phyloP scores from a whole-genome alignment of 2,797 vertebrate genomes.

The Fundulus diaphanus region DNA sequence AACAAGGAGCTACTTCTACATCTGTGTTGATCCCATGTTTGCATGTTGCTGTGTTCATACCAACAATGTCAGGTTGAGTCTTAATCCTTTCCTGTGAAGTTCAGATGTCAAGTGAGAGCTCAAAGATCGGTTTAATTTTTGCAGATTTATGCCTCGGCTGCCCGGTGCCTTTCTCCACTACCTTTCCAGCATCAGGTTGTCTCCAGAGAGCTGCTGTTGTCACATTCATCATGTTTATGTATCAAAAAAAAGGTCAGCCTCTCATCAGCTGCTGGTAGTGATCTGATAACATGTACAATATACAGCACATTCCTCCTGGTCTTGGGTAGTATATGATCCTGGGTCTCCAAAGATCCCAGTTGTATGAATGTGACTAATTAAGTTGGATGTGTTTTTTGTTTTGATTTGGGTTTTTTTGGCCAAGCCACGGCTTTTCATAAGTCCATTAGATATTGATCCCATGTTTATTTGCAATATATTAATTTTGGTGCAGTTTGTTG shows the following conservation, averaged over 20 bases:
- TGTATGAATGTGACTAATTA: conserved; percentile 69
- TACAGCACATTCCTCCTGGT: conserved; percentile 59
- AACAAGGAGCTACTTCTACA: conserved; percentile 5
- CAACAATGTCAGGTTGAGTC: background rate
- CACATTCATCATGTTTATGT: conserved; percentile 71
- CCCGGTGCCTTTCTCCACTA: conserved; percentile 4
- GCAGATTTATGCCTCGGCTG: conserved; percentile 4
- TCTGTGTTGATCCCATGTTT: conserved; percentile 10
- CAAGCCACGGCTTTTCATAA: no score
- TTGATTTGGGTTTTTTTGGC: no score
- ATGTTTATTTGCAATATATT: no score
- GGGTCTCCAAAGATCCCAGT: conserved; percentile 45
- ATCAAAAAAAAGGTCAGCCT: conserved; percentile 65
- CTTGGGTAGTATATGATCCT: conserved; percentile 69
- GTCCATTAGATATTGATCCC: no score
- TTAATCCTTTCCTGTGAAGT: background rate
- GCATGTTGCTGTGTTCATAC: background rate
- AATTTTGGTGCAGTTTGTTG: no score
- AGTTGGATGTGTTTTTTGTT: conserved; percentile 54
- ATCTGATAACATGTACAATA: conserved; percentile 63
- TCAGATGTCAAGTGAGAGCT: background rate
- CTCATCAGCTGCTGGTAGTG: conserved; percentile 62
- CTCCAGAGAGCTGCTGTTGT: conserved; percentile 18
- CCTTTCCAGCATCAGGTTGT: conserved; percentile 20
- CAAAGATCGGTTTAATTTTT: background rate